Evolutionary conservation across 2,113 vertebrate genomes (phyloP).

Genomic region (Fulica atra): DNA sequence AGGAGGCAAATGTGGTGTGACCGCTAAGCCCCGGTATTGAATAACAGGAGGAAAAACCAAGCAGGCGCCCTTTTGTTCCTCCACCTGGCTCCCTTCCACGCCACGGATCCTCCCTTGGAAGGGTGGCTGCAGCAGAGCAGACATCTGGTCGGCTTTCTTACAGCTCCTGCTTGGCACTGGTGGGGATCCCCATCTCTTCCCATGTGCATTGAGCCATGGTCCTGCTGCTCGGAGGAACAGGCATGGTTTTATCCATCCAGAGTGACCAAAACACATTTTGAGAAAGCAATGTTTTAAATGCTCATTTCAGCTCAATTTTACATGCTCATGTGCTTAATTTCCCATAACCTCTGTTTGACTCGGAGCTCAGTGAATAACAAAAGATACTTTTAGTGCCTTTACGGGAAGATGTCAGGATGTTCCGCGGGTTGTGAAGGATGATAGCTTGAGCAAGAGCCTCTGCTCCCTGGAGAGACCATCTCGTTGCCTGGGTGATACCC

Average conservation of each 20-base stretch:
- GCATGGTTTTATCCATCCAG: fast-evolving
- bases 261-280: background rate
- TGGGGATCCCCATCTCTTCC: background rate
- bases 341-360: fast-evolving
- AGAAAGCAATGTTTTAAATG: background rate
- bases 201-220: background rate
- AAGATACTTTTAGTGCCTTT: background rate
- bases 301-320: background rate
- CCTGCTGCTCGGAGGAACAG: background rate
- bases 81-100: conserved; percentile 34
- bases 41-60: conserved; percentile 7
- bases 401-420: background rate
- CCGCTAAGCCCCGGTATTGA: background rate
- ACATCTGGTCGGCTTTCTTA: background rate
- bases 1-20: background rate
- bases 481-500: too few species aligned
- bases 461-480: background rate
- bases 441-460: background rate
- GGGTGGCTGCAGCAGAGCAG: background rate
- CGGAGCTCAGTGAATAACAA: background rate
- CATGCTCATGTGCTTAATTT: background rate
- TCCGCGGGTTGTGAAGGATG: background rate
- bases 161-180: background rate
- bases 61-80: conserved; percentile 40
- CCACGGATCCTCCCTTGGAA: conserved; percentile 8